Evolutionary conservation across 2,888 invertebrate species (phyloP).

Genomic region (Kuschelorhynchus macadamiae): DNA sequence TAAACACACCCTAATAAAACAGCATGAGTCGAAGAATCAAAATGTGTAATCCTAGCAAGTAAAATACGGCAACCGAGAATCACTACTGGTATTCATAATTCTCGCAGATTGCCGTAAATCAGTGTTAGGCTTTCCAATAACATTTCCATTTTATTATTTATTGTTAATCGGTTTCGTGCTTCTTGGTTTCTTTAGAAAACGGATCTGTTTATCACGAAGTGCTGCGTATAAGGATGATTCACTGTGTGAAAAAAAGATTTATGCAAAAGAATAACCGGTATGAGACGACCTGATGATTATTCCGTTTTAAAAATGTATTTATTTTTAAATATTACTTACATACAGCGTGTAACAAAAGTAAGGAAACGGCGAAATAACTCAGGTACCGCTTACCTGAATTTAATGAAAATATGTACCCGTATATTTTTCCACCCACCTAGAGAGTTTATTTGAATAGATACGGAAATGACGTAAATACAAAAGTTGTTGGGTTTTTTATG

Average conservation of each 20-base stretch:
- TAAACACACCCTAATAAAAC: conserved; percentile 30
- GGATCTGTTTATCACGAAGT: conserved; percentile 44
- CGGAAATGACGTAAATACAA: no score
- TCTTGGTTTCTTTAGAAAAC: conserved; percentile 32
- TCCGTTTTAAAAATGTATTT: no score
- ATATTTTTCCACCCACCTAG: no score
- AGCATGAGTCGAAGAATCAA: conserved; percentile 24
- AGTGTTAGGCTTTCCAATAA: conserved; percentile 41
- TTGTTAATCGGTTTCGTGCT: conserved; percentile 43
- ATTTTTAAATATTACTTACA: no score
- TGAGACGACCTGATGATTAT: no score
- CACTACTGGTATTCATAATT: conserved; percentile 44
- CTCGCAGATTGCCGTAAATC: conserved; percentile 27
- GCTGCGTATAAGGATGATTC: conserved; percentile 22
- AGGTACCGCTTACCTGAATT: no score
- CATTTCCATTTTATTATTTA: conserved; percentile 43
- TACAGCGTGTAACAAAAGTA: no score
- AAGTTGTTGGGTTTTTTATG: no score
- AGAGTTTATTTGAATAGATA: no score
- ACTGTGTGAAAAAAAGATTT: not conserved
- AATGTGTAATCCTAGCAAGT: conserved; percentile 35
- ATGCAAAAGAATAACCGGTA: not conserved
- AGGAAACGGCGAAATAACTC: no score
- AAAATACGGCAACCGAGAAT: conserved; percentile 26
- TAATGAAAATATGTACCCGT: no score